Evolutionary conservation across 2,113 vertebrate genomes (phyloP).

Genomic region (Scartelaos histophorus): DNA sequence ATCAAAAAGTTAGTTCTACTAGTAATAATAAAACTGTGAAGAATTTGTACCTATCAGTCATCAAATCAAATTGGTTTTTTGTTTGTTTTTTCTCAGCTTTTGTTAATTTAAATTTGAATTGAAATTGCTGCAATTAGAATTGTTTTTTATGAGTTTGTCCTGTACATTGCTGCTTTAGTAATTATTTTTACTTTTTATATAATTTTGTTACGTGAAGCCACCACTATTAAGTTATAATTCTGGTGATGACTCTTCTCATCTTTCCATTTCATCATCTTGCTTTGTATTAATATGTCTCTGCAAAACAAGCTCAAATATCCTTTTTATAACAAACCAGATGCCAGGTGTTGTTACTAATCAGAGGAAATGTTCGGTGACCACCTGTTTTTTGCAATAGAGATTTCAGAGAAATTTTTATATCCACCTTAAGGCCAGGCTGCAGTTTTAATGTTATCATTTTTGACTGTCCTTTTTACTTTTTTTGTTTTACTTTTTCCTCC

Average conservation of each 20-base stretch:
- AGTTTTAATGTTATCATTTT: background rate
- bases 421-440: background rate
- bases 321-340: background rate
- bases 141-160: background rate
- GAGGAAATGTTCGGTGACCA: background rate
- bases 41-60: conserved; percentile 1
- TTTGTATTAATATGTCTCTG: background rate
- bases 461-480: background rate
- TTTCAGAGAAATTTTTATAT: background rate
- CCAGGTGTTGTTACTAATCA: background rate
- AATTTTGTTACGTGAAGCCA: background rate
- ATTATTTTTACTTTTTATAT: background rate
- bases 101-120: background rate
- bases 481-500: conserved; percentile 18
- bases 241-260: background rate
- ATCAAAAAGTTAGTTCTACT: conserved; percentile 2
- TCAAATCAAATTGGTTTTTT: background rate
- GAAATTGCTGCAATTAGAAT: background rate
- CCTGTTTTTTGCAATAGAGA: background rate
- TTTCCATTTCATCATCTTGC: background rate
- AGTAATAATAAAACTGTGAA: background rate
- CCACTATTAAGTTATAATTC: background rate
- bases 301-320: background rate
- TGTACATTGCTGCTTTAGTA: background rate
- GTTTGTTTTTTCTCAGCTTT: background rate